A percentile compares a stretch with the other conserved stretches of the same genome.
Conservation (phyloP, 2,113 vertebrate genomes). For the Genyomyrus donnyi region DNA sequence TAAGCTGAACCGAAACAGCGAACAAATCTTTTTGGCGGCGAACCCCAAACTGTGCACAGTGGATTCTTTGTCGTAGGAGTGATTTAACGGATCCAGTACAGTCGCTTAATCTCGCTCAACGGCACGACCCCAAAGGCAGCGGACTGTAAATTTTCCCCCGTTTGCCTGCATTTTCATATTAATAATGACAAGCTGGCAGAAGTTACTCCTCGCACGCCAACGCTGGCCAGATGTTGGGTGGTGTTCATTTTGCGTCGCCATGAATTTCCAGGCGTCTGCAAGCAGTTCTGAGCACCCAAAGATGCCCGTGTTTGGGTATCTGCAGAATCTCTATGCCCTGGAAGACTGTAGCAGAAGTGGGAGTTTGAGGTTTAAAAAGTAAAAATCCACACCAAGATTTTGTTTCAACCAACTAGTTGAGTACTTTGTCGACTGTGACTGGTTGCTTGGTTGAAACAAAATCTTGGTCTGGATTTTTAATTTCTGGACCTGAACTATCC, state of each 20-base stretch:
- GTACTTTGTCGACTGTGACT: background rate
- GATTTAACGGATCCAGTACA: conserved; percentile 5
- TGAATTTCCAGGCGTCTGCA: background rate
- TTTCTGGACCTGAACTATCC: background rate
- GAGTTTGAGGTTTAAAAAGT: background rate
- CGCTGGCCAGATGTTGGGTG: conserved; percentile 10
- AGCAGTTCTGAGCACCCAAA: background rate
- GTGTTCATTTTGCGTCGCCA: conserved; percentile 21
- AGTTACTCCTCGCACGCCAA: conserved; percentile 25
- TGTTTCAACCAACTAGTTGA: background rate
- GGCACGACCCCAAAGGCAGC: conserved; percentile 4
- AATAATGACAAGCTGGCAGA: conserved; percentile 11
- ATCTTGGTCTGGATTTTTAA: background rate
- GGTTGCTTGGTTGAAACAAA: background rate
- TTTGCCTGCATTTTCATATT: conserved; percentile 14
- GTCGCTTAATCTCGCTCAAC: conserved; percentile 12
- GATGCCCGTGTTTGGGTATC: background rate
- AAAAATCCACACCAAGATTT: background rate
- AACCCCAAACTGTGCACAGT: background rate
- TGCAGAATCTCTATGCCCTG: background rate
- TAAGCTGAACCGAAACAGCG: background rate
- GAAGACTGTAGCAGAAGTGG: background rate
- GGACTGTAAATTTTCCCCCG: conserved; percentile 24
- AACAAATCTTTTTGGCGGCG: background rate
- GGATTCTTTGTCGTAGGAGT: conserved; percentile 7